phyloP scores from a whole-genome alignment of 1,140 invertebrate species.

The Drosophila sechellia region DNA sequence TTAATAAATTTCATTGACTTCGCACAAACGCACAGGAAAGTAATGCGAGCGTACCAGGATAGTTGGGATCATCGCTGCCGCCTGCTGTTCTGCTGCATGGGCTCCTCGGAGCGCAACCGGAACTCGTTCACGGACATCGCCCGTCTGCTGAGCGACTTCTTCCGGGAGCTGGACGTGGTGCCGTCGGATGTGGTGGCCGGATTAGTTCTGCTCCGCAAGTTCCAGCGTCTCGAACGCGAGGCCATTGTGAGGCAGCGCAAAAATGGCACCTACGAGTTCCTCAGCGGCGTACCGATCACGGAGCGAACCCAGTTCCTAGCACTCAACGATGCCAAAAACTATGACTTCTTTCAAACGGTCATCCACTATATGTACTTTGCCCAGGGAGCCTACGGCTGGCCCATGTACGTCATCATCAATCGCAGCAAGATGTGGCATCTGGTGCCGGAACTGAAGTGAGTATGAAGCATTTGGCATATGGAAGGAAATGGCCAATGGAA shows the following conservation, averaged over 20 bases:
- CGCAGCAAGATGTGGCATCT: conserved; percentile 91
- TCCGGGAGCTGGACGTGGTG: conserved; percentile 95
- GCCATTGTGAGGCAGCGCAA: conserved; percentile 91
- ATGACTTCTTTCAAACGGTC: conserved; percentile 90
- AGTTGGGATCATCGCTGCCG: conserved; percentile 95
- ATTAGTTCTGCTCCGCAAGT: conserved; percentile 91
- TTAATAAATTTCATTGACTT: too few species aligned
- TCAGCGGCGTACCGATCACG: conserved; percentile 94
- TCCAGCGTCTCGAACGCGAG: conserved; percentile 92
- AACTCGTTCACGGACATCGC: conserved; percentile 95
- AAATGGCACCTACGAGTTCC: conserved; percentile 95
- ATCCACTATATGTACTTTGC: conserved; percentile 95
- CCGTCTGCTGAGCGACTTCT: conserved; percentile 94
- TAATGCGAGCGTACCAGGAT: conserved; percentile 94
- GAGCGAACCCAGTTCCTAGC: conserved; percentile 93
- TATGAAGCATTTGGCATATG: background rate
- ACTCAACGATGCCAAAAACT: conserved; percentile 91
- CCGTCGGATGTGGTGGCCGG: conserved; percentile 96
- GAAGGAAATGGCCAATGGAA: background rate
- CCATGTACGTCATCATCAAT: conserved; percentile 92
- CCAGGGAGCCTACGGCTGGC: conserved; percentile 96
- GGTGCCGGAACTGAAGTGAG: conserved; percentile 88
- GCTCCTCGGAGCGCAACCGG: conserved; percentile 91
- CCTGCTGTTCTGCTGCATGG: conserved; percentile 94
- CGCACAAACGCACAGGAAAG: conserved; percentile 88